phyloP scores from a whole-genome alignment of 2,888 invertebrate genomes.

The Neoascia interrupta region DNA sequence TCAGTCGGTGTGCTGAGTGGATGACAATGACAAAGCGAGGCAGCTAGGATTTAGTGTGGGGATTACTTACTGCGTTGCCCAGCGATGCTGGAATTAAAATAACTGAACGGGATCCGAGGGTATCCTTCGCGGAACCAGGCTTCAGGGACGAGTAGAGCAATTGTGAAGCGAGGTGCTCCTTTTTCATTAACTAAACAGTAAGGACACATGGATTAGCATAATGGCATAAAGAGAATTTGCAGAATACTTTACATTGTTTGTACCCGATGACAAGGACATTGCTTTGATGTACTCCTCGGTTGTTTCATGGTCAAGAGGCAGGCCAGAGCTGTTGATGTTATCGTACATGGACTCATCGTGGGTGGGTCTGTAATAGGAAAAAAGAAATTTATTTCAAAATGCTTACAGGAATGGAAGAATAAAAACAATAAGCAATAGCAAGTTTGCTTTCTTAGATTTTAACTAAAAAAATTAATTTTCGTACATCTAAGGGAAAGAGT shows the following conservation, averaged over 20 bases:
- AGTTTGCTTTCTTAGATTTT: too few species aligned
- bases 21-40: conserved; percentile 7
- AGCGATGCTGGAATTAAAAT: conserved; percentile 77
- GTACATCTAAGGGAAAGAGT: too few species aligned
- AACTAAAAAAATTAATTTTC: too few species aligned
- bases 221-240: too few species aligned
- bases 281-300: conserved; percentile 78
- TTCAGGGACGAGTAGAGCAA: conserved; percentile 56
- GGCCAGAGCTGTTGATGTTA: conserved; percentile 73
- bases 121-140: conserved; percentile 54
- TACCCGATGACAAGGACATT: conserved; percentile 74
- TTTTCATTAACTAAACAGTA: conserved; percentile 47
- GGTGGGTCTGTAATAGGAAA: conserved; percentile 72
- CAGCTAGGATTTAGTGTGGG: neutral
- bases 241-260: conserved; percentile 74
- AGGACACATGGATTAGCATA: neutral
- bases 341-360: conserved; percentile 73
- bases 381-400: too few species aligned
- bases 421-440: too few species aligned
- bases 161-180: conserved; percentile 42
- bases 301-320: conserved; percentile 76
- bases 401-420: too few species aligned
- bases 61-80: conserved; percentile 70
- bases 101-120: conserved; percentile 72
- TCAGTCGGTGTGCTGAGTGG: conserved; percentile 19